Conservation (phyloP, 2,888 invertebrate species). For the Protula sp. region DNA sequence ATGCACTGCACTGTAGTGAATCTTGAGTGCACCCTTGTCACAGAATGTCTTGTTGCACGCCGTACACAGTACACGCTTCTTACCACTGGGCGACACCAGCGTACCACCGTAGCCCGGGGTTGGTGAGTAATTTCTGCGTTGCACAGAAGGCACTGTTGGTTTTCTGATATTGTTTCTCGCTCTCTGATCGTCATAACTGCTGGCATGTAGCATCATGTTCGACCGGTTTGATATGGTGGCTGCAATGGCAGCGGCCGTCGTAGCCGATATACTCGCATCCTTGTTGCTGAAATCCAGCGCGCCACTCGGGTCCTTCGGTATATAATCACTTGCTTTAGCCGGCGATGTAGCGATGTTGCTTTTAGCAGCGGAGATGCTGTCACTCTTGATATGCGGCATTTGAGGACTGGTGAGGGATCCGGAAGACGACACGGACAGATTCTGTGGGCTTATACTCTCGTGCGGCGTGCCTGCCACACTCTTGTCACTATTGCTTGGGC, state of each 20-base stretch:
- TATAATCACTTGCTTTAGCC: background rate
- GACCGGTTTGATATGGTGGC: background rate
- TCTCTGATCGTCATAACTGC: slow-evolving; percentile 20
- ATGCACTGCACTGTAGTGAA: slow-evolving; percentile 98
- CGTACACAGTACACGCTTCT: slow-evolving; percentile 95
- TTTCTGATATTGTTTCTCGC: slow-evolving; percentile 52
- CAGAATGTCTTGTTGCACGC: slow-evolving; percentile 98
- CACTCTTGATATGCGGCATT: background rate
- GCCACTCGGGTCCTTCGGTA: background rate
- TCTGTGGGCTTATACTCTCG: slow-evolving; percentile 14
- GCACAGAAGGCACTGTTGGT: slow-evolving; percentile 37
- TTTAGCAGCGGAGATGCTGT: background rate
- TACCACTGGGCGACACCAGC: slow-evolving; percentile 56
- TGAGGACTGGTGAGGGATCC: background rate
- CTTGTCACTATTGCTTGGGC: slow-evolving; percentile 12
- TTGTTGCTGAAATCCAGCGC: background rate
- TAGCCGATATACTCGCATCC: background rate
- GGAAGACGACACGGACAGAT: slow-evolving; percentile 9
- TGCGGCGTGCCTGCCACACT: slow-evolving; percentile 3
- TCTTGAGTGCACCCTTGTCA: slow-evolving; percentile 98
- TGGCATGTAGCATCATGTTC: background rate
- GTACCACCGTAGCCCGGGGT: slow-evolving; percentile 46
- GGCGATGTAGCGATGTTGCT: background rate
- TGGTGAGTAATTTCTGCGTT: slow-evolving; percentile 51
- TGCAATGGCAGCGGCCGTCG: background rate